phyloP scores from a whole-genome alignment of 2,888 invertebrate genomes.

The Myathropa florea region DNA sequence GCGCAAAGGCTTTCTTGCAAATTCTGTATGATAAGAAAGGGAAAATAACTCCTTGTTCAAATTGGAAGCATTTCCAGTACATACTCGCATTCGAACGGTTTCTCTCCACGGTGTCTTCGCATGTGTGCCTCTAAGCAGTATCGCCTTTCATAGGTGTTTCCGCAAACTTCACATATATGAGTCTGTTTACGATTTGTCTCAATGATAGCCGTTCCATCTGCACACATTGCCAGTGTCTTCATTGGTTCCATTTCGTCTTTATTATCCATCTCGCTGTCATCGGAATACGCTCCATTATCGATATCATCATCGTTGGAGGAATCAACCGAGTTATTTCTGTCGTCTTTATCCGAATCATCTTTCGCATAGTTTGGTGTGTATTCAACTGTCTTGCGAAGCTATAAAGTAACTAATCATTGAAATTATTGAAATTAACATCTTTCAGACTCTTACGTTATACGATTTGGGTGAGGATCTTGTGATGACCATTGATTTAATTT shows the following conservation, averaged over 20 bases:
- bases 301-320: slow-evolving; percentile 33
- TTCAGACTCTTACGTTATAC: not conserved
- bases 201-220: slow-evolving; percentile 72
- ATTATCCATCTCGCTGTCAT: slow-evolving; percentile 52
- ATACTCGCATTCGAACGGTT: slow-evolving; percentile 79
- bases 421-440: not conserved
- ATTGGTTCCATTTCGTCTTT: slow-evolving; percentile 37
- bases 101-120: slow-evolving; percentile 79
- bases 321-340: slow-evolving; percentile 18
- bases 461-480: not conserved
- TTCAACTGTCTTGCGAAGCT: not conserved
- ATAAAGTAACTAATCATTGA: not conserved
- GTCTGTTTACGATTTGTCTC: slow-evolving; percentile 71
- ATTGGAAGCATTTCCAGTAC: slow-evolving; percentile 7
- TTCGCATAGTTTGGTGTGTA: not conserved
- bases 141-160: slow-evolving; percentile 78
- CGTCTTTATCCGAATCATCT: slow-evolving; percentile 7
- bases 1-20: slow-evolving; percentile 78
- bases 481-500: slow-evolving; percentile 8
- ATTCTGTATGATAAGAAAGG: slow-evolving; percentile 73
- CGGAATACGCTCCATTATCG: slow-evolving; percentile 56
- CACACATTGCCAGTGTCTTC: slow-evolving; percentile 73
- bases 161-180: slow-evolving; percentile 79
- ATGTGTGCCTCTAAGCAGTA: slow-evolving; percentile 79
- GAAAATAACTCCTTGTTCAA: not conserved